A percentile compares a stretch with the other conserved stretches of the same genome.
These are phyloP conservation scores for Scalopus aquaticus DNA, from an alignment of 2,113 vertebrate species.

Conservation along the genomic window DNA sequence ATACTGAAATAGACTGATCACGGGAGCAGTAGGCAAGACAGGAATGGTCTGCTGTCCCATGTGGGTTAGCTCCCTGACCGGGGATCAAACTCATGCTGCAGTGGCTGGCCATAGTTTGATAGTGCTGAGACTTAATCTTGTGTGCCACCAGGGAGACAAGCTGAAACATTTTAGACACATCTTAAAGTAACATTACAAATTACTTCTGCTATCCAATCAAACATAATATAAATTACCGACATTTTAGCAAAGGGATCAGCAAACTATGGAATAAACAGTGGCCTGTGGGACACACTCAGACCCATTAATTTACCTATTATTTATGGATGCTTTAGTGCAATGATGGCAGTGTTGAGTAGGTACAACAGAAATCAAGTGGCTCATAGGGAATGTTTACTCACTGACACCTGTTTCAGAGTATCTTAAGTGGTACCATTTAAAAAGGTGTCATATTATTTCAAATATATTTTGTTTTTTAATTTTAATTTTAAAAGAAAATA, in stretches of 20 bases:
- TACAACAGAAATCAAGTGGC: neutral
- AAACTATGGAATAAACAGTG: neutral
- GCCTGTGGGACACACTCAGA: neutral
- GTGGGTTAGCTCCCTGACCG: no score
- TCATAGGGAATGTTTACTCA: neutral
- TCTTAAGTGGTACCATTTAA: neutral
- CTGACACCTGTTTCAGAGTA: neutral
- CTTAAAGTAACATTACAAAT: no score
- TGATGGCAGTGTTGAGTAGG: accelerated
- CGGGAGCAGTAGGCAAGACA: no score
- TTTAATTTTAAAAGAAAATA: neutral
- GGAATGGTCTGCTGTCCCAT: no score
- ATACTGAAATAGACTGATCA: no score
- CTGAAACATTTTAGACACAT: no score
- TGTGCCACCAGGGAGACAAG: no score
- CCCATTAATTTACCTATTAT: accelerated
- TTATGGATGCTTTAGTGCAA: accelerated
- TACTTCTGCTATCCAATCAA: neutral
- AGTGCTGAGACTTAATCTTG: no score
- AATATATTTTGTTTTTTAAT: neutral
- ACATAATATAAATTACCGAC: neutral
- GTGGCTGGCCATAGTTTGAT: no score
- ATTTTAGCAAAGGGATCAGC: neutral
- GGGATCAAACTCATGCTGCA: no score
- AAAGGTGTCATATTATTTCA: neutral